A percentile compares a stretch with the other conserved stretches of the same genome.
These are phyloP conservation scores for Drosophila leonis DNA, from an alignment of 2,888 invertebrate genomes.

Conservation along the genomic window DNA sequence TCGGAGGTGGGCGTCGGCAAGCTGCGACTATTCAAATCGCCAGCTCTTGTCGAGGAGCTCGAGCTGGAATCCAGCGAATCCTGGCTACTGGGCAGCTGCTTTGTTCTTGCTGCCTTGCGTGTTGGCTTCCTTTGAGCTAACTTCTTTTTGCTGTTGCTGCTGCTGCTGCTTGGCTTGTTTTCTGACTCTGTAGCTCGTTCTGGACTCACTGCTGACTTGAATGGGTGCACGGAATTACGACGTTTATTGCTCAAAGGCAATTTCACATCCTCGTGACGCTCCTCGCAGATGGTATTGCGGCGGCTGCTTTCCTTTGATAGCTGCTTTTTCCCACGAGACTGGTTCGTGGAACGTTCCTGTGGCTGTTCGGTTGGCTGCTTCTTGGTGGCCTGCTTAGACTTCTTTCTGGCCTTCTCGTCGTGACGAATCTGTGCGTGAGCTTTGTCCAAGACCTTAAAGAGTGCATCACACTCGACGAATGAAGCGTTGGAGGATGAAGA, in stretches of 20 bases:
- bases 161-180: slow-evolving; percentile 21
- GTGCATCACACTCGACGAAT: slow-evolving; percentile 57
- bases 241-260: slow-evolving; percentile 36
- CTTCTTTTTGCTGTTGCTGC: slow-evolving; percentile 20
- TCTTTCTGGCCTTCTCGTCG: slow-evolving; percentile 63
- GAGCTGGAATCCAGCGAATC: slow-evolving; percentile 42
- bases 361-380: slow-evolving; percentile 19
- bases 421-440: slow-evolving; percentile 45
- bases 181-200: slow-evolving; percentile 16
- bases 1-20: slow-evolving; percentile 35
- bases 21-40: slow-evolving; percentile 13
- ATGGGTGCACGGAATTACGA: slow-evolving; percentile 56
- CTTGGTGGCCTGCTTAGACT: slow-evolving; percentile 36
- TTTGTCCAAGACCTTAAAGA: slow-evolving; percentile 64
- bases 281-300: slow-evolving; percentile 43
- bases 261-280: slow-evolving; percentile 26
- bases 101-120: slow-evolving; percentile 16
- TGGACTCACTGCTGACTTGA: slow-evolving; percentile 45
- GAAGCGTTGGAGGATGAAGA: slow-evolving; percentile 3
- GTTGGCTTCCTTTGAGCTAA: slow-evolving; percentile 15
- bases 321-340: slow-evolving; percentile 20
- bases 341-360: slow-evolving; percentile 4
- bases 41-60: not conserved
- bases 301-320: slow-evolving; percentile 16
- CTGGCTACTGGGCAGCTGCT: slow-evolving; percentile 19